phyloP scores from a whole-genome alignment of 1,140 invertebrate species.

The Aphaenogaster rudis region DNA sequence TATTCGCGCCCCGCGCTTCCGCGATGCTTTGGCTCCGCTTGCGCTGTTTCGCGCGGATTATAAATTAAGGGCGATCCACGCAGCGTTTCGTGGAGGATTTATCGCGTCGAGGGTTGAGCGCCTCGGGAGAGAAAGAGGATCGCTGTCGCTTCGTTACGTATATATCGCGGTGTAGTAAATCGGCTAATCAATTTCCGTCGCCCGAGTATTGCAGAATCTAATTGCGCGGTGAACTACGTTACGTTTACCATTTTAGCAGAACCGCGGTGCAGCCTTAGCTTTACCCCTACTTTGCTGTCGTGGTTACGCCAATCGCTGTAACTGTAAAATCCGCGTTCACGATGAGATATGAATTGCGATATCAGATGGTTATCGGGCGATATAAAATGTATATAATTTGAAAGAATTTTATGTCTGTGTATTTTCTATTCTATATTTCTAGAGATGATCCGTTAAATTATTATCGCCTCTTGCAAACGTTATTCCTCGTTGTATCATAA shows the following conservation, averaged over 20 bases:
- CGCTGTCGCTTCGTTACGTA: slow-evolving; percentile 16
- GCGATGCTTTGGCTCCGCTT: not conserved
- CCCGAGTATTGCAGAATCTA: not conserved
- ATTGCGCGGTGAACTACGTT: not conserved
- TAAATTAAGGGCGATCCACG: slow-evolving; percentile 41
- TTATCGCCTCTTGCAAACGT: not conserved
- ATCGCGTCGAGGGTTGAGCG: not conserved
- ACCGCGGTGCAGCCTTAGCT: too few relatives aligned
- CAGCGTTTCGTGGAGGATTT: slow-evolving; percentile 29
- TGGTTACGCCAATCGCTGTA: not conserved
- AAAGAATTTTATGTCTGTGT: not conserved
- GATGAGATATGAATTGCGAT: not conserved
- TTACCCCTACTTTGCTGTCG: not conserved
- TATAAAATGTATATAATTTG: slow-evolving; percentile 27
- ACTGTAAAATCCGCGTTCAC: slow-evolving; percentile 13
- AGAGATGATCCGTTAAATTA: slow-evolving; percentile 39
- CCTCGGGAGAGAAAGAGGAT: not conserved
- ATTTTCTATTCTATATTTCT: not conserved
- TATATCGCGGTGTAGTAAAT: slow-evolving; percentile 1
- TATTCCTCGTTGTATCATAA: not conserved
- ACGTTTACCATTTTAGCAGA: not conserved
- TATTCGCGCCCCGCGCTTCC: slow-evolving; percentile 24
- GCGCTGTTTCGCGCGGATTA: slow-evolving; percentile 27
- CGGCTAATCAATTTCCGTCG: slow-evolving; percentile 12
- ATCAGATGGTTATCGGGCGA: slow-evolving; percentile 15